Evolutionary conservation across 37 sponge, comb jelly and placozoan genomes (phyloP), one percentile per base, ranked within the genome.

Genomic region (Beroe forskalii): DNA sequence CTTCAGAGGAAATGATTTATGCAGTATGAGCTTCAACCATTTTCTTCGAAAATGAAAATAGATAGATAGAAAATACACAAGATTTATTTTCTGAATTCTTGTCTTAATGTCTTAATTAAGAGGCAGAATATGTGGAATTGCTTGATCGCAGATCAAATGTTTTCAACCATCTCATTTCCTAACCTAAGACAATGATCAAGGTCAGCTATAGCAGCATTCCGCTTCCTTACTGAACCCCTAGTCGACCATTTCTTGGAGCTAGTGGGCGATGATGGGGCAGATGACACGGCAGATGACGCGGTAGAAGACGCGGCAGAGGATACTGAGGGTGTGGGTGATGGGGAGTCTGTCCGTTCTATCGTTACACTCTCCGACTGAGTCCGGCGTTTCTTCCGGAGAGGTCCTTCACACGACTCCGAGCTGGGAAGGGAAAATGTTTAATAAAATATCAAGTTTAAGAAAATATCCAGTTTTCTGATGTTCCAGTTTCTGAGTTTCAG

Each of bases 371-470:
- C 86, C 14, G 86, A 80, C 31, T 80, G 86, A 6, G 86, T 80
- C 20, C 86, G n/a, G 12, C 86, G 28, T 80, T 30, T 80, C 28
- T 80, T 80, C 42, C 86, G 37, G 44, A 80, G 38, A 1, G 86
- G 86, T 12, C 55, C 35, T 6, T 4, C 40, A 2, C 6, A 4
- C 2, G 20, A 35, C 42, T 80, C 38, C 1, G 72, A 35, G 12
- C 72, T 69, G 38, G 36, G 32, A 12, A 48, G 55, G 12, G 12
- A 48, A n/a, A n/a, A n/a, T n/a, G n/a, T n/a, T n/a, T n/a, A n/a
- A n/a, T n/a, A n/a, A n/a, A n/a, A n/a, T n/a, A n/a, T n/a, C n/a
- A n/a, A n/a, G n/a, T n/a, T n/a, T n/a, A n/a, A n/a, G n/a, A n/a
- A n/a, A n/a, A n/a, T n/a, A n/a, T n/a, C n/a, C n/a, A n/a, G n/a